phyloP scores from a whole-genome alignment of 2,113 vertebrate species.

The Todiramphus chloris region DNA sequence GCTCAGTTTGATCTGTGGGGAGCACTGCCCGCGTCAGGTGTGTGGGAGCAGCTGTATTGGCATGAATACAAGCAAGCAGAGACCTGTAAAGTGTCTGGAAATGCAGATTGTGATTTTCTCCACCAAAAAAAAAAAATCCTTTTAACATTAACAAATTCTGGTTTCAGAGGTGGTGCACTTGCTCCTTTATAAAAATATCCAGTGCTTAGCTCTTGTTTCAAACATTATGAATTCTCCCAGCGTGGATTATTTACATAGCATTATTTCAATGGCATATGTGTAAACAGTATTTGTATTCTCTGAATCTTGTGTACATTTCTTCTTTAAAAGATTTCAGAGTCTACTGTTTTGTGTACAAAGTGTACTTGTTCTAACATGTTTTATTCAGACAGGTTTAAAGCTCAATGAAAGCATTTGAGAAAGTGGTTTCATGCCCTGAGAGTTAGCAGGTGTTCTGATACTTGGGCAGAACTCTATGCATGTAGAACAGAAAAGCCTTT shows the following conservation, averaged over 20 bases:
- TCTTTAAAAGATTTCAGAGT: not conserved
- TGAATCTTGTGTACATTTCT: not conserved
- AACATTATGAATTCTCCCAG: not conserved
- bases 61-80: slow-evolving; percentile 33
- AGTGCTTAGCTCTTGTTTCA: not conserved
- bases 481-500: not conserved
- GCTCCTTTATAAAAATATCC: not conserved
- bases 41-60: slow-evolving; percentile 3
- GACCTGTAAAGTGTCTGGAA: not conserved
- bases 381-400: slow-evolving; percentile 14
- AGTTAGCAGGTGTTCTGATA: not conserved
- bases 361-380: slow-evolving; percentile 1
- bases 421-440: not conserved
- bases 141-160: not conserved
- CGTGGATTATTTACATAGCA: not conserved
- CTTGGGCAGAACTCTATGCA: not conserved
- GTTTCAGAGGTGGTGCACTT: not conserved
- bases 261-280: not conserved
- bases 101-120: not conserved
- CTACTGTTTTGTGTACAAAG: not conserved
- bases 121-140: not conserved
- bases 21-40: slow-evolving; percentile 14
- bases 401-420: not conserved
- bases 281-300: not conserved
- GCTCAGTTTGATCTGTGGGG: not conserved